Evolutionary conservation across 2,113 vertebrate species (phyloP), one percentile per base, ranked within the genome.

Genomic region (Cinclus mexicanus): DNA sequence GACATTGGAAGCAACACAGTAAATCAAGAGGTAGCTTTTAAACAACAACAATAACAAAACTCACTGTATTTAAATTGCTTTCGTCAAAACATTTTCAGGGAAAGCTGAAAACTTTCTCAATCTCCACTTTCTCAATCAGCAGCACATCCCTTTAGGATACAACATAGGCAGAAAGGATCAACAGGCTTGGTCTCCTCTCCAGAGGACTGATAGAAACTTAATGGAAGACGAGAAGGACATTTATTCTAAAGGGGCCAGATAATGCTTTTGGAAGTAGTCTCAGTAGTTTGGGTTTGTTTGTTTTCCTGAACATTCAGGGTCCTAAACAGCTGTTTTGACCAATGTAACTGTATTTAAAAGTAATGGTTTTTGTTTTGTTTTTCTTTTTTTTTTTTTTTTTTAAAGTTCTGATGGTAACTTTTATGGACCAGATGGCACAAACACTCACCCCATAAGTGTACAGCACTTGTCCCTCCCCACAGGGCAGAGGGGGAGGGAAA

Each of bases 61-160:
- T 37, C 31, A 46, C 41, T 83, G n/a, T 64, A 77, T 90, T 92
- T 86, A 69, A 76, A 85, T 83, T 12, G 42, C 23, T 26, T 86
- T 70, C 70, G 71, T 96, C 89, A 94, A 77, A 95, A 89, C 23
- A 74, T 31, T 89, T 92, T 68, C 77, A 96, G 95, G 78, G 95
- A 95, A 89, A 92, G 39, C 23, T 37, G 35, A 37, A 37, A 37
- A 37, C 35, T 37, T 37, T 37, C 35, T 37, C 35, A 37, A 37
- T 37, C 35, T 89, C 95, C 92, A 60, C 46, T 94, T 90, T 84
- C 22, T 37, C 3, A 33, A 70, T 64, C 13, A 63, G 26, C 18
- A 77, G 5, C 11, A 5, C 4, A 4, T 35, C 59, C 29, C 59
- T 77, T 59, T 72, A 86, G 79, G 29, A 94, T 64, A n/a, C 0